A percentile compares a stretch with the other conserved stretches of the same genome.
Evolutionary conservation across 2,888 invertebrate genomes (phyloP).

Genomic region (Drosophila emarginata): DNA sequence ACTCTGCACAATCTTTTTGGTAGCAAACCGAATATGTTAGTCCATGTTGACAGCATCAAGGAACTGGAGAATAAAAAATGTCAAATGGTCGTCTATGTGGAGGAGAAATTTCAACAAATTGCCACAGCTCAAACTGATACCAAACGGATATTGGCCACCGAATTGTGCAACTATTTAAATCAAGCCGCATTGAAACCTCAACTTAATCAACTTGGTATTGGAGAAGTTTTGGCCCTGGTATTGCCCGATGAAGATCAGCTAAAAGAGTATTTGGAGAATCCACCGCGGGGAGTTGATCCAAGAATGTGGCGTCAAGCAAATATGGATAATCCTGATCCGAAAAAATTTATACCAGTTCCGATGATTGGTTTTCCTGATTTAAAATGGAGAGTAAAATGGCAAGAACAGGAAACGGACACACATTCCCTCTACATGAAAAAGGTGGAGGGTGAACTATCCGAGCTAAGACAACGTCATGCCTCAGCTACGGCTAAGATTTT

Average conservation of each 20-base stretch:
- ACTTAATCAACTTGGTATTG: conserved; percentile 88
- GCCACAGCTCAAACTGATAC: conserved; percentile 84
- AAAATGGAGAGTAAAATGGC: conserved; percentile 91
- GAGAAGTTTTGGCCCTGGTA: conserved; percentile 88
- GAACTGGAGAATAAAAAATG: conserved; percentile 90
- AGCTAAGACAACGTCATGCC: conserved; percentile 91
- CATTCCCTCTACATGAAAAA: conserved; percentile 92
- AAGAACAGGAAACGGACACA: conserved; percentile 91
- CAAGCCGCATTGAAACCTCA: conserved; percentile 88
- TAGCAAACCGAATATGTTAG: conserved; percentile 91
- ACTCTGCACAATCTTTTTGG: conserved; percentile 89
- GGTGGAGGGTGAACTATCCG: conserved; percentile 89
- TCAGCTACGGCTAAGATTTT: conserved; percentile 91
- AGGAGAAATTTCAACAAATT: conserved; percentile 86
- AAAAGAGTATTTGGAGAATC: conserved; percentile 93
- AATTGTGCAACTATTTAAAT: conserved; percentile 88
- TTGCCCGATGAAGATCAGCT: conserved; percentile 90
- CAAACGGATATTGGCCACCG: conserved; percentile 88
- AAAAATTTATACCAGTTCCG: conserved; percentile 95
- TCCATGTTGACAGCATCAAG: conserved; percentile 90
- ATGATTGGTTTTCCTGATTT: conserved; percentile 94
- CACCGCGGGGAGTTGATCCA: conserved; percentile 96
- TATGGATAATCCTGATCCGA: conserved; percentile 96
- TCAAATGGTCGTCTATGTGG: conserved; percentile 89
- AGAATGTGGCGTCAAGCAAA: conserved; percentile 98